A percentile compares a stretch with the other conserved stretches of the same genome.
These are phyloP conservation scores for Tenrec ecaudatus DNA, from an alignment of 2,113 vertebrate genomes.

Conservation along the genomic window DNA sequence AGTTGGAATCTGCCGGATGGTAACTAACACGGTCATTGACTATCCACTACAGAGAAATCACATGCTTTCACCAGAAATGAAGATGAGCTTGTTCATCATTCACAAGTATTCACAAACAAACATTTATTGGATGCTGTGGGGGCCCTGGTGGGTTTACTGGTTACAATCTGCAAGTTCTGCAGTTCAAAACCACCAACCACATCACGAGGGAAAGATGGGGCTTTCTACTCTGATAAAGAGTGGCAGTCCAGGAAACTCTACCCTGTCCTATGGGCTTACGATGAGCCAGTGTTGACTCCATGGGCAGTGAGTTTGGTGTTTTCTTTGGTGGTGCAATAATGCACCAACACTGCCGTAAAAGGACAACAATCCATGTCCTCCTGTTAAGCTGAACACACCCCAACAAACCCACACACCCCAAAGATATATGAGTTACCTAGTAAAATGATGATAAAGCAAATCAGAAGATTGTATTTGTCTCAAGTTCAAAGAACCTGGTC, in stretches of 20 bases:
- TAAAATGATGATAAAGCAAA: conserved; percentile 78
- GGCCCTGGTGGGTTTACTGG: too few species aligned
- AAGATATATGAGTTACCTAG: conserved; percentile 79
- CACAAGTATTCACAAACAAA: not conserved
- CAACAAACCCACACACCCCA: not conserved
- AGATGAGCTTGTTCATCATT: not conserved
- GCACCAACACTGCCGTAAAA: not conserved
- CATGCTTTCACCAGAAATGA: not conserved
- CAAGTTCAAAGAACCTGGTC: conserved; percentile 73
- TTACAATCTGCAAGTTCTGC: too few species aligned
- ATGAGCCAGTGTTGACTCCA: too few species aligned
- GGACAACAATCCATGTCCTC: not conserved
- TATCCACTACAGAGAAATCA: not conserved
- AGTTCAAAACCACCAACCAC: too few species aligned
- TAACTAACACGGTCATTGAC: not conserved
- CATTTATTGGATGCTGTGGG: not conserved
- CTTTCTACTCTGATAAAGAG: too few species aligned
- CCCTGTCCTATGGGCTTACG: too few species aligned
- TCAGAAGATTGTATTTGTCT: conserved; percentile 61
- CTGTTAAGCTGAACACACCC: not conserved
- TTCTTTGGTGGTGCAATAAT: not conserved
- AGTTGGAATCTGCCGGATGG: not conserved
- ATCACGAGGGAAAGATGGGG: too few species aligned
- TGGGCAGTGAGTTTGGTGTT: too few species aligned
- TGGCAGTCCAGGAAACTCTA: too few species aligned